phyloP scores from a whole-genome alignment of 1,140 invertebrate genomes.

The Meloidogyne hapla region DNA sequence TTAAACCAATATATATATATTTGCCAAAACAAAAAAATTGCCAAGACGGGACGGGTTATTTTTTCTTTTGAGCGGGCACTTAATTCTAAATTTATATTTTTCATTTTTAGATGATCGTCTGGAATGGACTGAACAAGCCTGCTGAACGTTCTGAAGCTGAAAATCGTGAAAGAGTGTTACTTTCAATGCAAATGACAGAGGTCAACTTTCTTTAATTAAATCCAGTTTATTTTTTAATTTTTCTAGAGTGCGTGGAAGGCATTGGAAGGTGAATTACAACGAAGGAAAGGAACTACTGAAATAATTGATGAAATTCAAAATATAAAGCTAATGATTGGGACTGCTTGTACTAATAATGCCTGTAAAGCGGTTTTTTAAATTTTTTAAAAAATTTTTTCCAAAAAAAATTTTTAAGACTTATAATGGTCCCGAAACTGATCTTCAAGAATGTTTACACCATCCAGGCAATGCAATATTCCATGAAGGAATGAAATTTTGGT shows the following conservation, averaged over 20 bases:
- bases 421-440: constrained; percentile 72
- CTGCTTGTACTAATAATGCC: constrained; percentile 81
- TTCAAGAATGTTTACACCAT: constrained; percentile 77
- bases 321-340: constrained; percentile 71
- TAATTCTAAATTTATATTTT: too few relatives aligned
- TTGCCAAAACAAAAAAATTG: too few relatives aligned
- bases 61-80: too few relatives aligned
- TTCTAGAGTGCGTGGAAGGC: constrained; percentile 52
- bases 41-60: too few relatives aligned
- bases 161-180: neutral
- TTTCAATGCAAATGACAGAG: constrained; percentile 22
- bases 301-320: constrained; percentile 49
- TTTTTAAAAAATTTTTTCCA: neutral
- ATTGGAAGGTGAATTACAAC: neutral
- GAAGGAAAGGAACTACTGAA: constrained; percentile 47
- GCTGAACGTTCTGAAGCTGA: constrained; percentile 52
- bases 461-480: constrained; percentile 90
- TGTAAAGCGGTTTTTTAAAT: constrained; percentile 72
- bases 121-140: constrained; percentile 59
- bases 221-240: neutral
- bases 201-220: neutral
- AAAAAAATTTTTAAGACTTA: constrained; percentile 71
- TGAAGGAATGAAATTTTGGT: constrained; percentile 95
- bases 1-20: too few relatives aligned
- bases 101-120: constrained; percentile 57